Percentiles rank a stretch among this genome's conserved stretches.
Evolutionary conservation across 2,888 invertebrate species (phyloP).

Genomic region (Hoplodrina blanda): DNA sequence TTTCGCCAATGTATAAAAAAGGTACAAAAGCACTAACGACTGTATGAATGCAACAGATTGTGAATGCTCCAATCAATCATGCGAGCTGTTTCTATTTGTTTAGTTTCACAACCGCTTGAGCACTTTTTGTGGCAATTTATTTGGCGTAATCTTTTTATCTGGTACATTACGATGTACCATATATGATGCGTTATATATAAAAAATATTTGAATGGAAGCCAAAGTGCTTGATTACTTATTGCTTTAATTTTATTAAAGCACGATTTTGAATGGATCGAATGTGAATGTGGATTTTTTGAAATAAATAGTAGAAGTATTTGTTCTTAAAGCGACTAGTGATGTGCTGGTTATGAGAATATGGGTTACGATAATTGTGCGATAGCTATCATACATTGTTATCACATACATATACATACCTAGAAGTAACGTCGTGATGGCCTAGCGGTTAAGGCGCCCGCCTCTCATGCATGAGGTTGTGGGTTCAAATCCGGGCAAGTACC

Average conservation of each 20-base stretch:
- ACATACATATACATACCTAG: too few species aligned
- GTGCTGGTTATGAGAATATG: too few species aligned
- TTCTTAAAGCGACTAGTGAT: too few species aligned
- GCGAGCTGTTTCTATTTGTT: conserved; percentile 21
- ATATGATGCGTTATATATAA: conserved; percentile 8
- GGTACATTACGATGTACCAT: conserved; percentile 4
- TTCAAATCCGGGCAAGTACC: too few species aligned
- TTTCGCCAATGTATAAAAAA: background rate
- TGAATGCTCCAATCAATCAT: conserved; percentile 39
- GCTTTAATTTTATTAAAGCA: background rate
- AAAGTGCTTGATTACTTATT: background rate
- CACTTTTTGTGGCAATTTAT: conserved; percentile 9
- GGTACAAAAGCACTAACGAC: conserved; percentile 15
- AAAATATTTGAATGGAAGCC: conserved; percentile 15
- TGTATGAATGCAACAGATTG: conserved; percentile 15
- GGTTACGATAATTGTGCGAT: too few species aligned
- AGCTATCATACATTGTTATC: too few species aligned
- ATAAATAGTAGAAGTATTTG: background rate
- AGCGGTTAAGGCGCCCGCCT: too few species aligned
- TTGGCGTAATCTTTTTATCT: conserved; percentile 12
- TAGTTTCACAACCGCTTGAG: conserved; percentile 17
- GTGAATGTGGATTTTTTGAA: background rate
- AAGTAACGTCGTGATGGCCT: too few species aligned
- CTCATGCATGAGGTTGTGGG: too few species aligned
- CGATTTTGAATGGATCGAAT: background rate